Conservation (phyloP, 1,140 invertebrate genomes). For the Daktulosphaira vitifoliae region DNA sequence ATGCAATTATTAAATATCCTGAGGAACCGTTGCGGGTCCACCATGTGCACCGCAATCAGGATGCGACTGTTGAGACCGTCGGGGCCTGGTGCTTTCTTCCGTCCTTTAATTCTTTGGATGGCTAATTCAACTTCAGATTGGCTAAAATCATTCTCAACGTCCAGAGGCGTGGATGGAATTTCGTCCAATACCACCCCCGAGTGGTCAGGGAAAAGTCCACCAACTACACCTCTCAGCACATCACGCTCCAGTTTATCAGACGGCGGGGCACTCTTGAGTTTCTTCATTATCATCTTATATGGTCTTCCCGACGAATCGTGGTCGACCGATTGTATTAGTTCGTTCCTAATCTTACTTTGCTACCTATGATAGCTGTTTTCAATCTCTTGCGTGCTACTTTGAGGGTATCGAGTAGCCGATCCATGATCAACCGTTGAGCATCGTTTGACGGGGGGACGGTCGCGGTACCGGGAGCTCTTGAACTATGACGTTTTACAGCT, state of each 20-base stretch:
- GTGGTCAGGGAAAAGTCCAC: neutral
- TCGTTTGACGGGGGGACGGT: neutral
- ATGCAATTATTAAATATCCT: neutral
- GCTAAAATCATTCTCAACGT: neutral
- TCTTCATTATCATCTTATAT: neutral
- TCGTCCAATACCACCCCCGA: too few species aligned
- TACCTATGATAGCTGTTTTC: neutral
- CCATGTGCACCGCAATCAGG: neutral
- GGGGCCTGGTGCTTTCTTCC: neutral
- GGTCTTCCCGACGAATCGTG: neutral
- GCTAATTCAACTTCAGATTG: too few species aligned
- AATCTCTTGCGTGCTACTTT: neutral
- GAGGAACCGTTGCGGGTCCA: fast-evolving
- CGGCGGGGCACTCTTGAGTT: neutral
- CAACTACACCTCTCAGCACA: neutral
- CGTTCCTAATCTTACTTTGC: neutral
- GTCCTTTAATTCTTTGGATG: too few species aligned
- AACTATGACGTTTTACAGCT: too few species aligned
- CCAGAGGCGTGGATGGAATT: neutral
- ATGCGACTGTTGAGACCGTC: neutral
- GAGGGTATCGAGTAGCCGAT: neutral
- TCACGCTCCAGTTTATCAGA: neutral
- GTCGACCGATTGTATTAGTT: neutral
- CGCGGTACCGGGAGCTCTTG: too few species aligned
- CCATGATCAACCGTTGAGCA: neutral